Evolutionary conservation across 2,888 invertebrate species (phyloP).

Genomic region (Dynastes maya): DNA sequence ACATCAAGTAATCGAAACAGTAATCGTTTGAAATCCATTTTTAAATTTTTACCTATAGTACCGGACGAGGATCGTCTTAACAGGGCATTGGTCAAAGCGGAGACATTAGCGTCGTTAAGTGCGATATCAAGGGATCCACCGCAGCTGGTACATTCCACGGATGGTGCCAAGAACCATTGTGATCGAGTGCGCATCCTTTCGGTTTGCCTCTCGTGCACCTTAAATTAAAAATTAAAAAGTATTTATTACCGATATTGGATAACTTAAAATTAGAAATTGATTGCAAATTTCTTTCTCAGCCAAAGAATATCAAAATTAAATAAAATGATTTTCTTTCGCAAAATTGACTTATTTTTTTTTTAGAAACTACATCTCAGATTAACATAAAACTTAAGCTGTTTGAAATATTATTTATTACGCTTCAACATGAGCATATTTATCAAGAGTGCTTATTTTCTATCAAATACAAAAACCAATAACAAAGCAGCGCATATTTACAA

Average conservation of each 20-base stretch:
- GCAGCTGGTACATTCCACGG: conserved; percentile 71
- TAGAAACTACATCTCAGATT: neutral
- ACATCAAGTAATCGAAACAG: conserved; percentile 53
- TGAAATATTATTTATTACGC: too few relatives aligned
- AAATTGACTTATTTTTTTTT: too few relatives aligned
- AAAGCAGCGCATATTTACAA: too few relatives aligned
- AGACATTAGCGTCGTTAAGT: conserved; percentile 68
- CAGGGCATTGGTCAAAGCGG: conserved; percentile 67
- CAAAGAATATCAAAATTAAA: too few relatives aligned
- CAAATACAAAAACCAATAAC: too few relatives aligned
- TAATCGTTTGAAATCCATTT: neutral
- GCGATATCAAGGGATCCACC: conserved; percentile 70
- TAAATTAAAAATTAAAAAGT: conserved; percentile 58
- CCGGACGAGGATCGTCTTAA: conserved; percentile 74
- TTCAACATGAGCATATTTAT: too few relatives aligned
- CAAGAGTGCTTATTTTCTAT: too few relatives aligned
- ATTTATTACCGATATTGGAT: too few relatives aligned
- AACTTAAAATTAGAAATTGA: too few relatives aligned
- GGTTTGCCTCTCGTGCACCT: conserved; percentile 97
- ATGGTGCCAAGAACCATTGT: conserved; percentile 94
- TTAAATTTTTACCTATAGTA: conserved; percentile 71
- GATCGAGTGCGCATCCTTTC: conserved; percentile 97
- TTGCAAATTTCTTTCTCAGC: too few relatives aligned
- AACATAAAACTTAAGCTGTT: too few relatives aligned
- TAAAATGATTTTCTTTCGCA: too few relatives aligned